Base-by-base conservation (phyloP, 2,797 vertebrate genomes). In the Takifugu ocellatus region DNA sequence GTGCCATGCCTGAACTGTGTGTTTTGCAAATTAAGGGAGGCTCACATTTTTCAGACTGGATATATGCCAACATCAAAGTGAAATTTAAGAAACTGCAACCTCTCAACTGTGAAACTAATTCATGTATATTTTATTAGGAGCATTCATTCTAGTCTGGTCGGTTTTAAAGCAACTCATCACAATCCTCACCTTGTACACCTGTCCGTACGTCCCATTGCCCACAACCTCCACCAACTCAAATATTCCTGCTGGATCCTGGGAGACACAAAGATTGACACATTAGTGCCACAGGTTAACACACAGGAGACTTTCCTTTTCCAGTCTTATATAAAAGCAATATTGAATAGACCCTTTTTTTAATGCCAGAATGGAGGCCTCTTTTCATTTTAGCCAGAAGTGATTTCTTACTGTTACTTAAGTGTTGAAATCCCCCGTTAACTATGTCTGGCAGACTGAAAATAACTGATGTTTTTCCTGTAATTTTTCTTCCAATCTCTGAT, bases 151-250 rank as follows among this genome's bases (percentile, higher is more conserved):
- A 39, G 55, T 17, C 16, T 16, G 6, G 43, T 60, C 25, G 11
- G 14, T 26, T 49, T 56, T 39, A 54, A 17, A 52, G 46, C 7
- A 43, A 45, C 15, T 42, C 25, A 49, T 0, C 17, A 36, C 2
- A 55, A 14, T 39, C 48, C 91, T 92, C 77, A 96, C 94, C 94
- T 96, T 96, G 86, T 96, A 96, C 63, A 97, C 95, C 76, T 97
- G 95, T 27, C 95, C 95, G 1, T 97, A 96, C 26, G 95, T 97
- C 36, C 95, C 95, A 89, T 97, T 97, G 77, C 95, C 95, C 0
- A 97, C 95, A 6, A 97, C 94, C 74, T 97, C 95, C 33, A 96
- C 94, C 81, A 97, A 92, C 88, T 96, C 95, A 49, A 96, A 97
- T 81, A 97, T 97, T 44, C 95, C 95, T 5, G 95, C 95, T 51